Conservation (phyloP, 2,797 vertebrate genomes). For the Phalanger gymnotis region DNA sequence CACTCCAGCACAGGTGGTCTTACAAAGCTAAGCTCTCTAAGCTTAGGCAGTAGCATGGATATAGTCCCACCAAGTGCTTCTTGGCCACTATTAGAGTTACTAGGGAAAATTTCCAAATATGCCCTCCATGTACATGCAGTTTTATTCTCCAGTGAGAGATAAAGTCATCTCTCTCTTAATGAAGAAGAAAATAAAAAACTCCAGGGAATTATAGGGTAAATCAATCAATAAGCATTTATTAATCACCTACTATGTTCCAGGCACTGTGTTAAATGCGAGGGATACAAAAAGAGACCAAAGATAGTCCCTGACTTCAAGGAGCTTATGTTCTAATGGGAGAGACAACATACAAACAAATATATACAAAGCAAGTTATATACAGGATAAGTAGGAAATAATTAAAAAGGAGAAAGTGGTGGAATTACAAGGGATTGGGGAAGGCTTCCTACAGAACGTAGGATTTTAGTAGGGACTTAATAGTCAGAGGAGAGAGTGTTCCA, state of each 20-base stretch:
- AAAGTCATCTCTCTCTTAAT: neutral
- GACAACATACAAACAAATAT: neutral
- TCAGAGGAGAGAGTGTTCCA: neutral
- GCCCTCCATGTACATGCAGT: neutral
- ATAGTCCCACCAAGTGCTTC: neutral
- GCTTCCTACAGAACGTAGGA: neutral
- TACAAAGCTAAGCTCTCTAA: neutral
- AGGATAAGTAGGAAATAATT: neutral
- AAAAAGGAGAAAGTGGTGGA: neutral
- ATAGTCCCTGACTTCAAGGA: neutral
- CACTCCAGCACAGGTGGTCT: neutral
- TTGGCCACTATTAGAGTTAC: neutral
- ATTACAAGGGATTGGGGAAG: neutral
- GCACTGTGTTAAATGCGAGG: neutral
- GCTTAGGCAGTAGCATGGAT: too few relatives aligned
- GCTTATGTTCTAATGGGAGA: neutral
- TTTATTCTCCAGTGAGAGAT: neutral
- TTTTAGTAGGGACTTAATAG: neutral
- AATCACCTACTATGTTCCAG: neutral
- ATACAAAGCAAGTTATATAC: neutral
- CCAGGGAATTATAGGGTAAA: neutral
- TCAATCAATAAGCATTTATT: neutral
- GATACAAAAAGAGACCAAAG: neutral
- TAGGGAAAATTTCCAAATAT: neutral
- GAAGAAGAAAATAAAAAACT: neutral